Evolutionary conservation across 2,797 vertebrate species (phyloP).

Genomic region (Pogonophryne albipinna): DNA sequence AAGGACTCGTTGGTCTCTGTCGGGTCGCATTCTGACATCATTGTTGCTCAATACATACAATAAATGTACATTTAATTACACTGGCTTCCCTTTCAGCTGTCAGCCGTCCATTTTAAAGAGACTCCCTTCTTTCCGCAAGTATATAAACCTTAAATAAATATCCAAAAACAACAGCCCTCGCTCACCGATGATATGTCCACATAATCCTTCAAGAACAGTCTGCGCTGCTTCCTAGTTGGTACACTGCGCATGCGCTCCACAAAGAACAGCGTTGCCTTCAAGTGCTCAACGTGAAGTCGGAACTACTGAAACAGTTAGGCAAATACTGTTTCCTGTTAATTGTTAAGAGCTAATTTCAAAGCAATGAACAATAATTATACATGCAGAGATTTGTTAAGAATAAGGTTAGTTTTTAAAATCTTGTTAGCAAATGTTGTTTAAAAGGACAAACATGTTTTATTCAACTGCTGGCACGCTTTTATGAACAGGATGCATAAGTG

Average conservation of each 20-base stretch:
- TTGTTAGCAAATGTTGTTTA: too few species aligned
- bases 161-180: slow-evolving; percentile 30
- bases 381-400: too few species aligned
- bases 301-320: accelerated
- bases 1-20: slow-evolving; percentile 59
- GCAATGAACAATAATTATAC: too few species aligned
- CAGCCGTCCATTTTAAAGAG: slow-evolving; percentile 49
- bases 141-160: not conserved
- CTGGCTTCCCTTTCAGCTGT: not conserved
- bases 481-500: too few species aligned
- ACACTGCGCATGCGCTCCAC: slow-evolving; percentile 68
- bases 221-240: slow-evolving; percentile 74
- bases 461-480: too few species aligned
- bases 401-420: too few species aligned
- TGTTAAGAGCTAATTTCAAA: too few species aligned
- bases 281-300: slow-evolving; percentile 11
- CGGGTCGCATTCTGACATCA: slow-evolving; percentile 86
- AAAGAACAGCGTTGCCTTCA: slow-evolving; percentile 49
- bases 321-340: too few species aligned
- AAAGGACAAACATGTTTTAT: too few species aligned
- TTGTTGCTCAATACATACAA: slow-evolving; percentile 48
- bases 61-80: slow-evolving; percentile 16
- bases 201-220: slow-evolving; percentile 59
- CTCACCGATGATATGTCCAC: slow-evolving; percentile 55
- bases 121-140: not conserved